A percentile compares a stretch with the other conserved stretches of the same genome.
These are phyloP conservation scores for Camarhynchus parvulus DNA, from an alignment of 2,113 vertebrate species.

Conservation along the genomic window DNA sequence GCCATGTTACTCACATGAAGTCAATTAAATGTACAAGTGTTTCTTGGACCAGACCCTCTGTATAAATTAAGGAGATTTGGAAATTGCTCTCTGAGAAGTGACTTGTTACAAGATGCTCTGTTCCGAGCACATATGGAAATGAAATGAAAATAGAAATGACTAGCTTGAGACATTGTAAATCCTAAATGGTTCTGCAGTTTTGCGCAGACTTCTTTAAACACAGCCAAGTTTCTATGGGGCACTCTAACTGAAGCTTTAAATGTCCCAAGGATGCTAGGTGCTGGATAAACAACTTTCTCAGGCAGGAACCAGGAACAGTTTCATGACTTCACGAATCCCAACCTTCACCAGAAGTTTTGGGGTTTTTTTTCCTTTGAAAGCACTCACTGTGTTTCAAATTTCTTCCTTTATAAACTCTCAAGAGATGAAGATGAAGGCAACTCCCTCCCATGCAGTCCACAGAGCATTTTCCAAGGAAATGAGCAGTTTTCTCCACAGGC, in stretches of 20 bases:
- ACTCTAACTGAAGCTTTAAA: not conserved
- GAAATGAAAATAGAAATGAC: conserved; percentile 42
- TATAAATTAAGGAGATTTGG: conserved; percentile 37
- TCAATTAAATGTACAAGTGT: conserved; percentile 42
- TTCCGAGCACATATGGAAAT: conserved; percentile 34
- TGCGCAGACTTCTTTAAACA: not conserved
- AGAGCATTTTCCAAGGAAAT: not conserved
- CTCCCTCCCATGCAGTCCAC: not conserved
- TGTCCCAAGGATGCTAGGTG: not conserved
- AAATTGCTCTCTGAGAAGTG: conserved; percentile 7
- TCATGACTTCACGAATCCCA: not conserved
- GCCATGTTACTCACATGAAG: conserved; percentile 31
- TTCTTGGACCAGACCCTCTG: conserved; percentile 26
- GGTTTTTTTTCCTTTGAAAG: not conserved
- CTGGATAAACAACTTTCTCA: not conserved
- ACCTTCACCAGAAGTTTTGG: not conserved
- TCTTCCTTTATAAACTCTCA: not conserved
- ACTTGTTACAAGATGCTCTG: conserved; percentile 46
- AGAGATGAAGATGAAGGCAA: not conserved
- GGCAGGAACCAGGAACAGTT: not conserved
- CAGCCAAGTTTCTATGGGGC: not conserved
- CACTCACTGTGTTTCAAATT: not conserved
- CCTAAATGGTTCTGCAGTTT: not conserved
- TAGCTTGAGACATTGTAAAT: not conserved
- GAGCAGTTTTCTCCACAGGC: not conserved